Evolutionary conservation across 2,888 invertebrate species (phyloP), one percentile per base, ranked within the genome.

Genomic region (Drosophila sordidula): DNA sequence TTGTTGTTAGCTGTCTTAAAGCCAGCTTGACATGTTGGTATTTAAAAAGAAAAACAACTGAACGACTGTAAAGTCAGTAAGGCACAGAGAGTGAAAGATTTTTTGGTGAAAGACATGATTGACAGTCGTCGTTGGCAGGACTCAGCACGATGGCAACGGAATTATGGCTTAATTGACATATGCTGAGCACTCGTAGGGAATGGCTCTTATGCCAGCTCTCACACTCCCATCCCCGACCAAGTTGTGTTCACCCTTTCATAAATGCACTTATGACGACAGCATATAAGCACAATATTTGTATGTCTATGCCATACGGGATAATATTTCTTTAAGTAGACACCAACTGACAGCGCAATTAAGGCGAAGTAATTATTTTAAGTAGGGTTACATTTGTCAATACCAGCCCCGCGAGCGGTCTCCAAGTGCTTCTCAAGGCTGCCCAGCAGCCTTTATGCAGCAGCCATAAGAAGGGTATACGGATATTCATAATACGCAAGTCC

Each of bases 261-360:
- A 59, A 47, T 57, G 61, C 63, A 71, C 64, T 75, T 54, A 63
- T 64, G 67, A 67, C 68, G 62, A 73, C 41, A 52, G 12, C 39
- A 34, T 34, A 59, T 70, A 59, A 52, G 70, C 45, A 69, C 78
- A 73, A 76, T 79, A 66, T 87, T 79, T 87, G 67, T 75, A 59
- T 81, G 74, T 84, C 66, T 67, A 55, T 70, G 59, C 50, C 63
- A 58, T 75, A 71, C 73, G 70, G 84, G 89, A 84, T 89, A 84
- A 85, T 85, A 89, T 87, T 89, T 87, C 81, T 69, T 71, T 87
- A 85, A 85, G 89, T 87, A 89, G 85, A 84, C 85, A 87, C 89
- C 89, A 81, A 87, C 81, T 85, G 85, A 89, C 89, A 81, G 87
- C 84, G 85, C 85, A 89, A 89, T 89, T 89, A 89, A 85, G 87